Base-by-base conservation (phyloP, 2,113 vertebrate species). In the Periophthalmodon schlosseri region DNA sequence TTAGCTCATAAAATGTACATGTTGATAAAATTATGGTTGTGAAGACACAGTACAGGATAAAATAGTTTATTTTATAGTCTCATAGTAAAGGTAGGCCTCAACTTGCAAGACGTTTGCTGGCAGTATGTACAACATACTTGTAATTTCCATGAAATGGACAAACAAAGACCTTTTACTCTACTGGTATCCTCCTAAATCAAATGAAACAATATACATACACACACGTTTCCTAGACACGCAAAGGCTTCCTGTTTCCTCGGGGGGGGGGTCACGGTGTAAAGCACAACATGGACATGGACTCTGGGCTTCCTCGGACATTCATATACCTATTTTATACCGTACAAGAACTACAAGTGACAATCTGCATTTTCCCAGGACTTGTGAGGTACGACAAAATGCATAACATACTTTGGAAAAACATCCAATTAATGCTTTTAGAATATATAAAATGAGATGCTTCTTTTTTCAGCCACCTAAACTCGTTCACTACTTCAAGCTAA, bases 61-160 rank as follows among this genome's bases (percentile, higher is more conserved):
- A 97, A 97, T 97, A 97, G 95, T 95, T 97, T 97, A 97, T 96
- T 98, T 98, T 97, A 97, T 97, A 97, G 95, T 97, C 95, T 98
- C 93, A 97, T 96, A 96, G 95, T 97, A 97, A 98, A 98, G 96
- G 93, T 94, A 95, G 96, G 96, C 96, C 96, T 98, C 94, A 96
- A 95, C 95, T 96, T 96, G 96, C 96, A 97, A 97, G 97, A 97
- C 95, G 95, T 94, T 93, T 96, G 95, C 95, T 95, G 95, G 96
- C 95, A 96, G 96, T 97, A 97, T 97, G 96, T 97, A 97, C 96
- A 97, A 98, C 96, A 97, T 97, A 96, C 95, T 94, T 95, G 94
- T 95, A 96, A 95, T 94, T 96, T 97, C 95, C 94, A 95, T 94
- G 94, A 95, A 97, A 96, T 95, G 95, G 94, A 93, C 91, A 91